Evolutionary conservation across 1,140 invertebrate species (phyloP).

Genomic region (Camponotus floridanus): DNA sequence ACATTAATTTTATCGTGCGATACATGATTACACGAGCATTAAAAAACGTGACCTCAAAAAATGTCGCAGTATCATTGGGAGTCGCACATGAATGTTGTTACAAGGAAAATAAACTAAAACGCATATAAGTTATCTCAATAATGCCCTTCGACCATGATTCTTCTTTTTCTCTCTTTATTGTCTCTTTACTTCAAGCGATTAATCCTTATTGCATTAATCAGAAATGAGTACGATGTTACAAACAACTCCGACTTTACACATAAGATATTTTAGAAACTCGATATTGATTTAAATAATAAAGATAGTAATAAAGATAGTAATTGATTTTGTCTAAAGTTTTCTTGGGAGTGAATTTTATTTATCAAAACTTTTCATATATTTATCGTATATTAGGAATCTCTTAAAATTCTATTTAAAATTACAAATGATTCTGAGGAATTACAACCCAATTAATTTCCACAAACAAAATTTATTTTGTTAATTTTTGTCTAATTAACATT

Average conservation of each 20-base stretch:
- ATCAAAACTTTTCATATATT: background rate
- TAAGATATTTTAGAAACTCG: background rate
- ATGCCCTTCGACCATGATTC: conserved; percentile 18
- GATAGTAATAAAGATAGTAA: background rate
- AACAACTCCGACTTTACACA: background rate
- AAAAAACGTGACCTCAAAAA: conserved; percentile 17
- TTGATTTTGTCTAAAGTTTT: background rate
- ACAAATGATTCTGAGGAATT: background rate
- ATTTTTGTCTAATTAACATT: background rate
- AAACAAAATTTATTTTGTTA: background rate
- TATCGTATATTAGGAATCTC: background rate
- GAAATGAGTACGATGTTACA: conserved; percentile 25
- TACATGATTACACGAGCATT: conserved; percentile 3
- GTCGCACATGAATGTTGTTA: conserved; percentile 45
- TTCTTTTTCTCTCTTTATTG: background rate
- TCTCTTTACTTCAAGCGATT: conserved; percentile 12
- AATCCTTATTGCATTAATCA: conserved; percentile 38
- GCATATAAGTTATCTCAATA: conserved; percentile 58
- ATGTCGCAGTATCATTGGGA: conserved; percentile 24
- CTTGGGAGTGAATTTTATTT: background rate
- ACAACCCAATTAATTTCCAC: too few relatives aligned
- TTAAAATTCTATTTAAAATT: background rate
- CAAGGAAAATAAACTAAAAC: conserved; percentile 65
- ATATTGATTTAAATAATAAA: background rate
- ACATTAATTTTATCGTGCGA: conserved; percentile 24